phyloP scores from a whole-genome alignment of 2,797 vertebrate genomes.

The Miichthys miiuy region DNA sequence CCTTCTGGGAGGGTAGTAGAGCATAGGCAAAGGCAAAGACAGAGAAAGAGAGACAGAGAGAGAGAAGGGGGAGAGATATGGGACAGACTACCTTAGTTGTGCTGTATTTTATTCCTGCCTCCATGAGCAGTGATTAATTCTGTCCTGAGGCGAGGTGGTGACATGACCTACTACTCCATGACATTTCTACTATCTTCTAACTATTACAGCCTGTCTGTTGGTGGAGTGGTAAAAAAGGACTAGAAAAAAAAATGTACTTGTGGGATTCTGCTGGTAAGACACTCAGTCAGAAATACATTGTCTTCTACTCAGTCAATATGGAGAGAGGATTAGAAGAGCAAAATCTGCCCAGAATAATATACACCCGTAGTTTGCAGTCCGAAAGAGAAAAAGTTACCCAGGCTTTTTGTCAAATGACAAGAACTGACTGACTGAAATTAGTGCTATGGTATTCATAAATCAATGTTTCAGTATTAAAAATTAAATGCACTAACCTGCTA shows the following conservation, averaged over 20 bases:
- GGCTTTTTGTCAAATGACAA: neutral
- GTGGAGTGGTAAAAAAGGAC: slow-evolving; percentile 19
- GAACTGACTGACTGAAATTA: neutral
- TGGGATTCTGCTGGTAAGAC: neutral
- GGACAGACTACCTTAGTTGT: slow-evolving; percentile 27
- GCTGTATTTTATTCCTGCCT: slow-evolving; percentile 49
- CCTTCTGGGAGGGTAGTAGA: slow-evolving; percentile 26
- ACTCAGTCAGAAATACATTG: neutral
- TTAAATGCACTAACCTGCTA: neutral
- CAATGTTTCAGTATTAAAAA: slow-evolving; percentile 1
- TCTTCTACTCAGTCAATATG: slow-evolving; percentile 11
- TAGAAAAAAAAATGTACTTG: neutral
- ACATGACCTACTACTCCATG: slow-evolving; percentile 55
- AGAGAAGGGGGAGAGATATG: slow-evolving; percentile 11
- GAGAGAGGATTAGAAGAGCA: neutral
- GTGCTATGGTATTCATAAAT: neutral
- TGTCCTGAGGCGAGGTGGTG: slow-evolving; percentile 51
- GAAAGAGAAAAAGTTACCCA: neutral
- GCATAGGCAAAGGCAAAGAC: neutral
- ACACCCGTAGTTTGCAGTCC: neutral
- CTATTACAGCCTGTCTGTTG: slow-evolving; percentile 39
- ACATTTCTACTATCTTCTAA: slow-evolving; percentile 59
- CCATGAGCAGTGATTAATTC: slow-evolving; percentile 63
- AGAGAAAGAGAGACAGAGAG: slow-evolving; percentile 1
- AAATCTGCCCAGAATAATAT: neutral